phyloP scores from a whole-genome alignment of 2,888 invertebrate genomes.

The Melanostoma mellinum region DNA sequence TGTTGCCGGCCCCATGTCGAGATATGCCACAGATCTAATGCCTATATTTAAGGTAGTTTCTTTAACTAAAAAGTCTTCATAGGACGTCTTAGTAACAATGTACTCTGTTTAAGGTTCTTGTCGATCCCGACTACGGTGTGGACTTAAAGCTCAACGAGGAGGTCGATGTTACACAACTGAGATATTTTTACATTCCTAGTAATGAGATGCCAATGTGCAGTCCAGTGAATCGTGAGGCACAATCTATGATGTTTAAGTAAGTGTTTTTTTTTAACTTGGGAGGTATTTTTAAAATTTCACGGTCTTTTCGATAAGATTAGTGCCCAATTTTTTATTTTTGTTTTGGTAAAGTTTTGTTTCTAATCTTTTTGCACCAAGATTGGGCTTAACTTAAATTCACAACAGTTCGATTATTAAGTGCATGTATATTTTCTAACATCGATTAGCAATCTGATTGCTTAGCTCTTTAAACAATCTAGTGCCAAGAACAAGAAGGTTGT shows the following conservation, averaged over 20 bases:
- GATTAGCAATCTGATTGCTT: no score
- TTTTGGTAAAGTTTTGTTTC: no score
- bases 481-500: no score
- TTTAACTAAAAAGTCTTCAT: background rate
- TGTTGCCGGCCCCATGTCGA: constrained; percentile 91
- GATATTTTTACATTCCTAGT: constrained; percentile 89
- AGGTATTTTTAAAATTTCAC: constrained; percentile 5
- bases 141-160: constrained; percentile 84
- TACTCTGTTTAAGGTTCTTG: constrained; percentile 74
- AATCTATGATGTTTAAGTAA: constrained; percentile 85
- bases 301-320: background rate
- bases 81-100: no score
- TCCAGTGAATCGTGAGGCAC: constrained; percentile 87
- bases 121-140: constrained; percentile 82
- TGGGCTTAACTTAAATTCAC: no score
- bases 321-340: background rate
- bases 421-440: no score
- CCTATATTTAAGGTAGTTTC: constrained; percentile 88
- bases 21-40: constrained; percentile 89
- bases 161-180: constrained; percentile 87
- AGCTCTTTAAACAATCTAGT: no score
- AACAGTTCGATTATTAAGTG: no score
- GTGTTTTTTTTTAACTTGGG: constrained; percentile 43
- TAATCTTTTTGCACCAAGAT: no score
- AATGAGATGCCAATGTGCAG: constrained; percentile 89